phyloP scores from a whole-genome alignment of 2,888 invertebrate species.

The Lasioglossum vierecki region DNA sequence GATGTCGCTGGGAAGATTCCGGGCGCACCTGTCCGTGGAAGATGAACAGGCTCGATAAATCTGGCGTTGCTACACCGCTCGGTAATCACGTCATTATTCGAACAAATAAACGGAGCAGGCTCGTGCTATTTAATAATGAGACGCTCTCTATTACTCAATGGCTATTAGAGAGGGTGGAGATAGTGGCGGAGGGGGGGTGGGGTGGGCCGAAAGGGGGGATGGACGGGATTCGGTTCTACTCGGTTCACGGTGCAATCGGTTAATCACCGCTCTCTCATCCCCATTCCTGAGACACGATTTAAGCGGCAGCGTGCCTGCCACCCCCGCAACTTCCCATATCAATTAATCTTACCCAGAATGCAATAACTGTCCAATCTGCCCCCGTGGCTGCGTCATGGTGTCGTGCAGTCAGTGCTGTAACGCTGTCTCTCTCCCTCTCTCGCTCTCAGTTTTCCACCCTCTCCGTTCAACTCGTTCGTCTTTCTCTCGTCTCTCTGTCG shows the following conservation, averaged over 20 bases:
- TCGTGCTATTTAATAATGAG: conserved; percentile 78
- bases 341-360: conserved; percentile 84
- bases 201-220: conserved; percentile 23
- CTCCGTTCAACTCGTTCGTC: conserved; percentile 24
- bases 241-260: conserved; percentile 78
- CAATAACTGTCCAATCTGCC: conserved; percentile 84
- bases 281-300: conserved; percentile 76
- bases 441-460: neutral
- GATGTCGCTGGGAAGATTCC: conserved; percentile 29
- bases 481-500: neutral
- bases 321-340: conserved; percentile 76
- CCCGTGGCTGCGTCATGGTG: conserved; percentile 81
- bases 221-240: conserved; percentile 69
- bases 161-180: conserved; percentile 69
- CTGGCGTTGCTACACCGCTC: conserved; percentile 43
- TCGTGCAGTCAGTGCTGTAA: conserved; percentile 78
- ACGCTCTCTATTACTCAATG: conserved; percentile 81
- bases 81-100: conserved; percentile 54
- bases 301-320: conserved; percentile 65
- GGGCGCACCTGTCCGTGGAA: conserved; percentile 37
- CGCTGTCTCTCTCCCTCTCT: conserved; percentile 53
- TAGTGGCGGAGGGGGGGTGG: neutral
- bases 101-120: conserved; percentile 39
- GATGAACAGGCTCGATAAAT: conserved; percentile 54
- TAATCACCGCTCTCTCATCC: conserved; percentile 81